Conservation (phyloP, 2,888 invertebrate species). For the Drosophila macrospina region DNA sequence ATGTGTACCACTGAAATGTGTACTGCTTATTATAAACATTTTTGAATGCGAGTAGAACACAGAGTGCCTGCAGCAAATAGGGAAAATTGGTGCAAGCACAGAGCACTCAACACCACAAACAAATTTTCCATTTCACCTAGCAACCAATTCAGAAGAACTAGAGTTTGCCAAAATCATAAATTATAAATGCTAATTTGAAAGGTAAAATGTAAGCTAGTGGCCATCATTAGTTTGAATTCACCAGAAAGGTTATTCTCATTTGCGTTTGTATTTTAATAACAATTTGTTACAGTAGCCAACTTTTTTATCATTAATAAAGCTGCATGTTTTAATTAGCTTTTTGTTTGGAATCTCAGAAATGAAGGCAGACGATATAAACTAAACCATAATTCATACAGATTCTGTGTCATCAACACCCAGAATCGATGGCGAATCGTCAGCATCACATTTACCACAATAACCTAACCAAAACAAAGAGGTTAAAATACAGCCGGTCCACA, state of each 20-base stretch:
- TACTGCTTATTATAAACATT: slow-evolving; percentile 24
- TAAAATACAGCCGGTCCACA: slow-evolving; percentile 43
- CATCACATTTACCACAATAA: neutral
- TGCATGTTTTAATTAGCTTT: slow-evolving; percentile 13
- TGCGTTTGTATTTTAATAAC: neutral
- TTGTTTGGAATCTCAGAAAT: slow-evolving; percentile 16
- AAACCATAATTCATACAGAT: slow-evolving; percentile 24
- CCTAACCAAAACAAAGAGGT: slow-evolving; percentile 30
- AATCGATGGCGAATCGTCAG: neutral
- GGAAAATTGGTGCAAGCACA: slow-evolving; percentile 5
- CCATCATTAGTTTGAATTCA: neutral
- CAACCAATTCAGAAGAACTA: slow-evolving; percentile 5
- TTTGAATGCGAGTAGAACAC: slow-evolving; percentile 19
- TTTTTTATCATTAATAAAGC: neutral
- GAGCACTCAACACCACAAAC: neutral
- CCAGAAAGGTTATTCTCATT: neutral
- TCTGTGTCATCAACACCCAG: slow-evolving; percentile 28
- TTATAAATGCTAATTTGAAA: slow-evolving; percentile 10
- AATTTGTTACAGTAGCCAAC: neutral
- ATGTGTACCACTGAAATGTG: slow-evolving; percentile 29
- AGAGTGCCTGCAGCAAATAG: slow-evolving; percentile 27
- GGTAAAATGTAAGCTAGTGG: neutral
- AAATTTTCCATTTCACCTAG: slow-evolving; percentile 21
- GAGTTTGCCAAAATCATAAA: neutral
- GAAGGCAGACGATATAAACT: slow-evolving; percentile 9